Conservation (phyloP, 2,113 vertebrate species). For the Rhinolophus sinicus region DNA sequence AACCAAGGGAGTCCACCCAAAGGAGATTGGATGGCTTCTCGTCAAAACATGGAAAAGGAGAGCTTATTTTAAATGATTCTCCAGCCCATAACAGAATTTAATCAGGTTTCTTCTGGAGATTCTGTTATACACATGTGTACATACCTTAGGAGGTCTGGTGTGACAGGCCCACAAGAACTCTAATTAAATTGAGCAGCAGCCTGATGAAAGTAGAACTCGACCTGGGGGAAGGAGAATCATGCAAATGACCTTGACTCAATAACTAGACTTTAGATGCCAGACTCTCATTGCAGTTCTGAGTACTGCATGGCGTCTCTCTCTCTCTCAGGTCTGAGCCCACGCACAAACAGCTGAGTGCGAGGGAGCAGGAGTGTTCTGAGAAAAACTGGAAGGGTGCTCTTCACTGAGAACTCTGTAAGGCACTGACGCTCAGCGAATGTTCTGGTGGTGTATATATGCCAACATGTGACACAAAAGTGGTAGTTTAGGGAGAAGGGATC, state of each 20-base stretch:
- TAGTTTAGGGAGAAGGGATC: background rate
- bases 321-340: background rate
- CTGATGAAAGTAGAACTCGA: background rate
- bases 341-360: background rate
- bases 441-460: background rate
- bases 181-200: background rate
- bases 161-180: background rate
- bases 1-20: background rate
- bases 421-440: background rate
- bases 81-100: background rate
- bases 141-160: background rate
- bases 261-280: background rate
- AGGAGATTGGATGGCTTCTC: background rate
- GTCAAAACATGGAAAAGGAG: background rate
- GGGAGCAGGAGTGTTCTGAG: background rate
- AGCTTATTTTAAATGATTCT: background rate
- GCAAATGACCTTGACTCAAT: background rate
- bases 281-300: background rate
- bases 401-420: background rate
- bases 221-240: background rate
- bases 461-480: background rate
- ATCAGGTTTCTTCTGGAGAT: background rate
- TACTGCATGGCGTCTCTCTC: accelerated
- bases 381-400: background rate
- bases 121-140: background rate